These are phyloP conservation scores for Bothrops jararaca DNA, from an alignment of 2,113 vertebrate species.

Conservation along the genomic window DNA sequence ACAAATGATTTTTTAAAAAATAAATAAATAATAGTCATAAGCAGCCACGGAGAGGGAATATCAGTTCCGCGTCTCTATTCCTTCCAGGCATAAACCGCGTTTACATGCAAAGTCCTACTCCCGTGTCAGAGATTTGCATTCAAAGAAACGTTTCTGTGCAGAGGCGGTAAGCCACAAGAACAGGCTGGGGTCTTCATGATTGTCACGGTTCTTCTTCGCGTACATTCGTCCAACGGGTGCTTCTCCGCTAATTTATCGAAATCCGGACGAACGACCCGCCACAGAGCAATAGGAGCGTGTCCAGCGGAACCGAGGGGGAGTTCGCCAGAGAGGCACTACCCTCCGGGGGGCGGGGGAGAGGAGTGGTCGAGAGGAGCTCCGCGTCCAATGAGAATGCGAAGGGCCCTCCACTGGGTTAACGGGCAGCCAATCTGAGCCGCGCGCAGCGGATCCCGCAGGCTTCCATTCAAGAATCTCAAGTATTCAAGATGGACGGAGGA, in stretches of 20 bases:
- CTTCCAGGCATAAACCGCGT: background rate
- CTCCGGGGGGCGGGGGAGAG: constrained; percentile 14
- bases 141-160: background rate
- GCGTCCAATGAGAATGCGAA: constrained; percentile 58
- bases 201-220: background rate
- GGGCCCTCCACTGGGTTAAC: constrained; percentile 61
- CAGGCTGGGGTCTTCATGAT: background rate
- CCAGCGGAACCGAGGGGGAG: too few relatives aligned
- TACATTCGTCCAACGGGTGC: background rate
- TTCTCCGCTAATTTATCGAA: background rate
- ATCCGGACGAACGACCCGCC: background rate
- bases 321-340: constrained; percentile 5
- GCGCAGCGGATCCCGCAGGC: constrained; percentile 61
- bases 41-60: background rate
- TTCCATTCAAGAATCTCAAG: constrained; percentile 68
- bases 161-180: background rate
- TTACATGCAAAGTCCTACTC: background rate
- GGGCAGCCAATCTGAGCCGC: constrained; percentile 58
- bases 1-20: background rate
- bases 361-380: background rate
- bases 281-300: background rate
- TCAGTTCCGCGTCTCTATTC: background rate
- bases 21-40: background rate
- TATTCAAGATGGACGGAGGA: constrained; percentile 70
- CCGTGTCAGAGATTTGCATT: background rate